These are phyloP conservation scores for Chymomyza fuscimana DNA, from an alignment of 2,888 invertebrate species.

Conservation along the genomic window DNA sequence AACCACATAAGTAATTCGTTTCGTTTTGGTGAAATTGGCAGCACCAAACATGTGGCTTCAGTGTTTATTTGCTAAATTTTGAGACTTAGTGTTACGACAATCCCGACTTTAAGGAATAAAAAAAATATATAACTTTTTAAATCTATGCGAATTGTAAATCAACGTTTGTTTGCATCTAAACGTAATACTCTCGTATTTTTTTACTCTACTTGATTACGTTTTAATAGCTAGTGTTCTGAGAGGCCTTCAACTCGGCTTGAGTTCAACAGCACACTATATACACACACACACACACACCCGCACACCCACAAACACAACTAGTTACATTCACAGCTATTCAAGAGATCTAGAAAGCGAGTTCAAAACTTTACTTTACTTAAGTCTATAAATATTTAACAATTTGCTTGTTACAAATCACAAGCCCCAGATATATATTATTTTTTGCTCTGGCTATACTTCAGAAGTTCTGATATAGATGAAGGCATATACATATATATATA, in stretches of 20 bases:
- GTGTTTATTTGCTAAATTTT: no score
- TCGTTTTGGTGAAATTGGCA: no score
- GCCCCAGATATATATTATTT: slow-evolving; percentile 25
- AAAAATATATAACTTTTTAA: no score
- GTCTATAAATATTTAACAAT: slow-evolving; percentile 53
- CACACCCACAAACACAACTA: background rate
- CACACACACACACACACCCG: no score
- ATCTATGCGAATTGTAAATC: background rate
- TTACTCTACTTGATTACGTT: background rate
- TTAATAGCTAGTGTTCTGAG: background rate
- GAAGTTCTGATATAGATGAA: no score
- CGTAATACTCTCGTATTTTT: background rate
- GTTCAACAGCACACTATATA: slow-evolving; percentile 35
- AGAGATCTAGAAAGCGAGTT: background rate
- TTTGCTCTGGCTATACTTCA: slow-evolving; percentile 11
- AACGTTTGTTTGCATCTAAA: background rate
- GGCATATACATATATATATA: slow-evolving; percentile 34
- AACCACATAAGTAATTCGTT: no score
- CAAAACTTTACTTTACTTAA: background rate
- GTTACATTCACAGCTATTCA: background rate
- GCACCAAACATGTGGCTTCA: no score
- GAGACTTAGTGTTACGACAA: no score
- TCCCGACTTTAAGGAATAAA: no score
- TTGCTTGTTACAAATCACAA: slow-evolving; percentile 7
- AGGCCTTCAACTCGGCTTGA: slow-evolving; percentile 43